Evolutionary conservation across 2,113 vertebrate species (phyloP), one percentile per base, ranked within the genome.

Genomic region (Planiliza haematocheilus): DNA sequence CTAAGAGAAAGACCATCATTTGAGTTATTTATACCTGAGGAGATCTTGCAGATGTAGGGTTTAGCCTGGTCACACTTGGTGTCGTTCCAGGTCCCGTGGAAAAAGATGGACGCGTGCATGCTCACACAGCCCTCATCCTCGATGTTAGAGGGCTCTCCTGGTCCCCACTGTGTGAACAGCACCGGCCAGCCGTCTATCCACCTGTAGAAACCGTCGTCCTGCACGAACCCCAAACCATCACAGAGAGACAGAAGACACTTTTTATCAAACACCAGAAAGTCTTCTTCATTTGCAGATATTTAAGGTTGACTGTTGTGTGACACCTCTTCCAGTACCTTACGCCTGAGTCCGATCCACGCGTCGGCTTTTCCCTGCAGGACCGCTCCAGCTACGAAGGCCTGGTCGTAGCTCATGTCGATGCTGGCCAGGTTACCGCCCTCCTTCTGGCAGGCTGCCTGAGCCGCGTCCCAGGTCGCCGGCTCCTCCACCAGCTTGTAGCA

Each of bases 61-160:
- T 93, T 94, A 1, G 79, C 17, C 0, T 34, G 8, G 20, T 89
- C 77, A n/a, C 94, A 95, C 9, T 48, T 65, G 0, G 94, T 95
- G 84, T 95, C 93, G 2, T 94, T 95, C 94, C 94, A 95, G 6
- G 93, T 93, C 30, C 93, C 94, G n/a, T 93, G 92, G 70, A 94
- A 88, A 0, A 18, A 2, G 0, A 0, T 43, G 0, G 83, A 75
- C 0, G 55, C 86, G 1, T 91, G 89, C 85, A 94, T 94, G 43
- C 89, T 92, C 34, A 95, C 93, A 4, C 94, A 94, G 46, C 94
- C 93, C 67, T 94, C 93, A 0, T 73, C 90, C 38, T 87, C 41
- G 21, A 80, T 55, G 79, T 85, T 92, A 56, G 57, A 91, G 43
- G 94, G 94, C 56, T 95, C 93, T 42, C 92, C 93, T 0, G 93